phyloP scores from a whole-genome alignment of 2,113 vertebrate species.

The Hystrix cristata region DNA sequence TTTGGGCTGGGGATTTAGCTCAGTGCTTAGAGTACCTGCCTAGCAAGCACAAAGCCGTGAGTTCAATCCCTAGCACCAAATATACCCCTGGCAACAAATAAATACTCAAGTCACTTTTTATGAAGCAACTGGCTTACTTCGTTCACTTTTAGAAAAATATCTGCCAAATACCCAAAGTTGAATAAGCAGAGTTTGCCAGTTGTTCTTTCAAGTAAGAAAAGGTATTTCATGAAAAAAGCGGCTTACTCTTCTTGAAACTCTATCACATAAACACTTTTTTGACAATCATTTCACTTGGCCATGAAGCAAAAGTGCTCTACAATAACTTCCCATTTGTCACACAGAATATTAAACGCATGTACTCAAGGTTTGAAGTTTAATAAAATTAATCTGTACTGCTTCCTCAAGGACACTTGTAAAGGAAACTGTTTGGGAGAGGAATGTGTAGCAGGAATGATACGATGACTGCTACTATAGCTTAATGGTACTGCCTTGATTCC shows the following conservation, averaged over 20 bases:
- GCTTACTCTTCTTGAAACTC: slow-evolving; percentile 15
- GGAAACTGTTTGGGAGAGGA: not conserved
- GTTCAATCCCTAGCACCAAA: too few relatives aligned
- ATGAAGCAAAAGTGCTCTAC: not conserved
- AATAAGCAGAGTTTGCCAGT: not conserved
- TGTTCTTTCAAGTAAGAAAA: slow-evolving; percentile 18
- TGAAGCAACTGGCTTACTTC: not conserved
- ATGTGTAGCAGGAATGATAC: not conserved
- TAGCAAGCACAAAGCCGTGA: too few relatives aligned
- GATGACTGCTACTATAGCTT: not conserved
- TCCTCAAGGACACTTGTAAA: not conserved
- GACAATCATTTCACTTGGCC: not conserved
- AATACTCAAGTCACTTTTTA: not conserved
- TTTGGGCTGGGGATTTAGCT: not conserved
- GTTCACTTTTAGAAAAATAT: slow-evolving; percentile 44
- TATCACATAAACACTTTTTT: not conserved
- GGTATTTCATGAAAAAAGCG: not conserved
- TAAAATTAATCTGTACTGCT: not conserved
- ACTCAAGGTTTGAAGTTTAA: not conserved
- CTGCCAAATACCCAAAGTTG: not conserved
- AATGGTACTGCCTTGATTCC: not conserved
- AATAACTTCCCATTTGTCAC: not conserved
- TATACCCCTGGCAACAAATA: not conserved
- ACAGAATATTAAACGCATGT: not conserved
- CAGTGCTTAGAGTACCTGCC: too few relatives aligned